Evolutionary conservation across 1,140 invertebrate genomes (phyloP), one percentile per base, ranked within the genome.

Genomic region (Pseudomyrmex flavicornis): DNA sequence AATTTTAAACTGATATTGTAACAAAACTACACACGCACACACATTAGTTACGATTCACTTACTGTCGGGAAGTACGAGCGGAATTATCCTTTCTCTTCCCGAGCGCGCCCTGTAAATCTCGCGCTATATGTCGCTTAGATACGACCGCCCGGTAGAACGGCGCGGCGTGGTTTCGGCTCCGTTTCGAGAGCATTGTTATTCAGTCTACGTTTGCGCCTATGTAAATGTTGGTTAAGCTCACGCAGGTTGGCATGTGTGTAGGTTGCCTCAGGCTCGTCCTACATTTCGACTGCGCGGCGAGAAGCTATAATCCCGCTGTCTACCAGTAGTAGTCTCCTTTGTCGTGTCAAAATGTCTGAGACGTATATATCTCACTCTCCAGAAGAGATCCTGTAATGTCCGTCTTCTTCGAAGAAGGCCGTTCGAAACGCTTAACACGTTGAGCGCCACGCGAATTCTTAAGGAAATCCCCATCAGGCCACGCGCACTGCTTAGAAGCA

Each of bases 181-280:
- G 82, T 91, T 90, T 88, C 87, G 82, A 35, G 35, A 84, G 85
- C 85, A 92, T 92, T 92, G 86, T 92, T 91, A 92, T 91, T 92
- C 91, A 88, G 89, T 85, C 83, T 84, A 90, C 85, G 88, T 87
- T 84, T 73, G 84, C 83, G 85, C 84, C 88, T 90, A 91, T 92
- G 90, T 91, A 92, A 92, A 91, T 91, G 89, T 90, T 90, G 90
- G 90, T 88, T 91, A 91, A 91, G 85, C 90, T 84, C 66, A 84
- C 72, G 83, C 76, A 82, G 65, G 76, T 48, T 73, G 82, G 72
- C 76, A 46, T 68, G 52, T 46, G 35, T 68, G 52, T 46, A 63
- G 62, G 72, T 59, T 82, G 83, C 58, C 87, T 82, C 68, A 87
- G 85, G 79, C 75, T 89, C 82, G 88, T 73, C 72, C 86, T 82